These are phyloP conservation scores for Pharmacophagus antenor DNA, from an alignment of 2,888 invertebrate species.

Conservation along the genomic window DNA sequence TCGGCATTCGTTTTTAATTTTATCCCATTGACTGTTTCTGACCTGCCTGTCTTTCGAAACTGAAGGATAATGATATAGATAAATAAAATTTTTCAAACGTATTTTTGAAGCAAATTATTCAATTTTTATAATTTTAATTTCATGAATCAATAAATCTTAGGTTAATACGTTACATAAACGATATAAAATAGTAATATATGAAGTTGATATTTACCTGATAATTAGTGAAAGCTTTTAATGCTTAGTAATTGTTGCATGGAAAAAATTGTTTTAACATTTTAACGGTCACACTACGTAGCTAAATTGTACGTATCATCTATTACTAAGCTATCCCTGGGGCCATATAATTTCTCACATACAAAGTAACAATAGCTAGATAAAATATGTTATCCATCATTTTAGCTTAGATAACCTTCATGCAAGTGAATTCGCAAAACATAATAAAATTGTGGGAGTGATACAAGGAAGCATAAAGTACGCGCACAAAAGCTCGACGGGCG, in stretches of 20 bases:
- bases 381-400: slow-evolving; percentile 66
- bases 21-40: slow-evolving; percentile 56
- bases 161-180: too few relatives aligned
- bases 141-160: too few relatives aligned
- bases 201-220: too few relatives aligned
- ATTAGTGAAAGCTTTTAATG: too few relatives aligned
- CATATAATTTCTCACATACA: slow-evolving; percentile 69
- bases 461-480: slow-evolving; percentile 53
- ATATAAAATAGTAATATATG: too few relatives aligned
- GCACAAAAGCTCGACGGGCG: slow-evolving; percentile 71
- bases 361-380: slow-evolving; percentile 45
- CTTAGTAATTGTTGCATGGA: too few relatives aligned
- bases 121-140: neutral
- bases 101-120: slow-evolving; percentile 6
- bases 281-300: too few relatives aligned
- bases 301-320: neutral
- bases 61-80: slow-evolving; percentile 16
- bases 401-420: slow-evolving; percentile 54
- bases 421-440: slow-evolving; percentile 66
- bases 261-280: too few relatives aligned
- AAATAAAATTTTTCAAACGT: slow-evolving; percentile 1
- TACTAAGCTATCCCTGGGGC: slow-evolving; percentile 56
- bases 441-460: slow-evolving; percentile 78
- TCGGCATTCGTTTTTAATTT: slow-evolving; percentile 64
- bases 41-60: slow-evolving; percentile 48